Percentiles rank a stretch among this genome's conserved stretches.
Evolutionary conservation across 2,113 vertebrate genomes (phyloP).

Genomic region (Acrocephalus kingi): DNA sequence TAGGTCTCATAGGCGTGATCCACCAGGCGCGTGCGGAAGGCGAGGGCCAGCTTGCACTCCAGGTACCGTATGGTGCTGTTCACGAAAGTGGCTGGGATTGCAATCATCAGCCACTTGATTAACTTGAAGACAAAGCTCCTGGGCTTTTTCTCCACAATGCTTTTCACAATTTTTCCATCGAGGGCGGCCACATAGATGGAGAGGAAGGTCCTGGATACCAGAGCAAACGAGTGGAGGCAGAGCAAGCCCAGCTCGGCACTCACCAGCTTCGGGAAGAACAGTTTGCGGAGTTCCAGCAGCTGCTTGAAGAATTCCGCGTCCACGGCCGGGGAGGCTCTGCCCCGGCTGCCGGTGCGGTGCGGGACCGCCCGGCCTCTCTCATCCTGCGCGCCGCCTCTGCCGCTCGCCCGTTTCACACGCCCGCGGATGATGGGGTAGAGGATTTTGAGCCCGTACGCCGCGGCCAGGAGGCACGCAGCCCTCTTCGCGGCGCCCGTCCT

Average conservation of each 20-base stretch:
- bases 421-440: conserved; percentile 84
- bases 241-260: conserved; percentile 89
- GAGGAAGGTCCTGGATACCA: conserved; percentile 95
- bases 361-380: neutral
- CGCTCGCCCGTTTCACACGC: conserved; percentile 58
- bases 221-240: conserved; percentile 89
- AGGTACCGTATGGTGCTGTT: conserved; percentile 97
- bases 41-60: conserved; percentile 94
- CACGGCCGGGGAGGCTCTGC: conserved; percentile 78
- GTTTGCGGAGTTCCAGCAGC: conserved; percentile 85
- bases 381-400: neutral
- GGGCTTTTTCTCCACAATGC: conserved; percentile 93
- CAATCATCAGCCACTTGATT: conserved; percentile 94
- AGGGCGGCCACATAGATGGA: conserved; percentile 95
- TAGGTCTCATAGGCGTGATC: conserved; percentile 91
- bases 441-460: conserved; percentile 83
- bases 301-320: conserved; percentile 89
- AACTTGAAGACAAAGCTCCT: conserved; percentile 86
- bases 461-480: conserved; percentile 84
- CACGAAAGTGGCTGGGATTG: conserved; percentile 96
- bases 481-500: conserved; percentile 78
- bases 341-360: neutral
- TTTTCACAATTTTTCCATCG: conserved; percentile 96
- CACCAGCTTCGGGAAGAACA: conserved; percentile 89
- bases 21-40: conserved; percentile 93